phyloP scores from a whole-genome alignment of 2,888 invertebrate genomes.

The Pachliopta kotzebuea region DNA sequence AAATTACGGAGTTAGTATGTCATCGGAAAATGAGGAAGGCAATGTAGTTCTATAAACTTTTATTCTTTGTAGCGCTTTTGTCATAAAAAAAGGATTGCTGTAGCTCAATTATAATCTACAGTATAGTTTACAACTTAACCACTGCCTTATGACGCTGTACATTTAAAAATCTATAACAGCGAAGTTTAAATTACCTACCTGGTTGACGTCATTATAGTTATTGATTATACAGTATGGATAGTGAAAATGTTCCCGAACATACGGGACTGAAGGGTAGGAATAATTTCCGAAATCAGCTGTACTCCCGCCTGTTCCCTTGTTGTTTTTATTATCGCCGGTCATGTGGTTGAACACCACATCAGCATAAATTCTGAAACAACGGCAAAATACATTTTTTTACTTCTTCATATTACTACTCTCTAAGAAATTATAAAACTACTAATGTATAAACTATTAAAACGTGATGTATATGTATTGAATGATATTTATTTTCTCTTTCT shows the following conservation, averaged over 20 bases:
- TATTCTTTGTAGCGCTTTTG: no score
- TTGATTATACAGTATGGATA: constrained; percentile 59
- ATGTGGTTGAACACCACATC: constrained; percentile 90
- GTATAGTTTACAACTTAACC: no score
- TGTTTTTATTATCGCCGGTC: constrained; percentile 78
- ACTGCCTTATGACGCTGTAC: no score
- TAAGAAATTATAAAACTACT: no score
- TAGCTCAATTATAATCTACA: no score
- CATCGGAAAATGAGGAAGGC: no score
- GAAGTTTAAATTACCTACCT: constrained; percentile 55
- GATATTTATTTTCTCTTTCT: no score
- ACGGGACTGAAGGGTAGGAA: constrained; percentile 80
- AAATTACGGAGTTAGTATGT: no score
- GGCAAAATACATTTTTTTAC: not conserved
- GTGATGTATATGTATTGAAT: no score
- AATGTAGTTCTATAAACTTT: no score
- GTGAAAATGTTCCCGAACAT: constrained; percentile 79
- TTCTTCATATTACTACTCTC: not conserved
- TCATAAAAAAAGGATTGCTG: no score
- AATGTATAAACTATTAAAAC: no score
- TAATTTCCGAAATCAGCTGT: constrained; percentile 67
- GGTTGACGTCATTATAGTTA: constrained; percentile 73
- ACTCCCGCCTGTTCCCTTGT: constrained; percentile 81
- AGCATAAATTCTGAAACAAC: constrained; percentile 81
- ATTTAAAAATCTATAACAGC: not conserved